These are phyloP conservation scores for Pantelozetes paolii DNA, from an alignment of 2,888 invertebrate genomes.

Conservation along the genomic window DNA sequence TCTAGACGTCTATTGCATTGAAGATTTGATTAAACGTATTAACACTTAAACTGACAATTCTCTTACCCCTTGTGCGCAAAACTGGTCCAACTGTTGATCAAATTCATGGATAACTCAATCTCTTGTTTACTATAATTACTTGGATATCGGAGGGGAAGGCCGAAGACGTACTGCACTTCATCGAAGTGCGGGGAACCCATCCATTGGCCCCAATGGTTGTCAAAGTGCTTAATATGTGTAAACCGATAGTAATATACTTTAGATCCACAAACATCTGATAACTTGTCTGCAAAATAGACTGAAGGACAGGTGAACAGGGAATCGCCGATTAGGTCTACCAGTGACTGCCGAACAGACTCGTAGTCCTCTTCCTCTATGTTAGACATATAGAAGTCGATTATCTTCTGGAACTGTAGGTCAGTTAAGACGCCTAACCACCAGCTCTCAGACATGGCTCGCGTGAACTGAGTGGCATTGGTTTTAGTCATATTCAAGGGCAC, in stretches of 20 bases:
- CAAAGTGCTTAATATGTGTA: conserved; percentile 9
- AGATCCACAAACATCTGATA: neutral
- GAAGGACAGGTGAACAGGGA: conserved; percentile 16
- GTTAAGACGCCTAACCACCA: conserved; percentile 8
- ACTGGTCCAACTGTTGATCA: conserved; percentile 7
- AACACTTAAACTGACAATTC: too few relatives aligned
- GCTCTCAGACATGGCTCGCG: neutral
- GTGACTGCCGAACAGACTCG: neutral
- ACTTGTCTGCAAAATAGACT: neutral
- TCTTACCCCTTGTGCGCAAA: conserved; percentile 5
- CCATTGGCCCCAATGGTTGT: conserved; percentile 27
- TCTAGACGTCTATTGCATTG: neutral
- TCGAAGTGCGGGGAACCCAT: conserved; percentile 26
- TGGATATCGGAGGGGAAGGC: neutral
- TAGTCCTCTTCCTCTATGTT: neutral
- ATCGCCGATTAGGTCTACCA: conserved; percentile 1
- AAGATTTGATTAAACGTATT: neutral
- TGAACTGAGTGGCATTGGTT: neutral
- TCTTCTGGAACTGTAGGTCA: neutral
- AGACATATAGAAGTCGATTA: neutral
- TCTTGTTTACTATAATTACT: neutral
- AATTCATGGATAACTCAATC: neutral
- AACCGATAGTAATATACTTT: conserved; percentile 7
- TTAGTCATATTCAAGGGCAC: neutral
- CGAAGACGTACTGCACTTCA: conserved; percentile 19